Evolutionary conservation across 2,888 invertebrate genomes (phyloP).

Genomic region (Pteria penguin): DNA sequence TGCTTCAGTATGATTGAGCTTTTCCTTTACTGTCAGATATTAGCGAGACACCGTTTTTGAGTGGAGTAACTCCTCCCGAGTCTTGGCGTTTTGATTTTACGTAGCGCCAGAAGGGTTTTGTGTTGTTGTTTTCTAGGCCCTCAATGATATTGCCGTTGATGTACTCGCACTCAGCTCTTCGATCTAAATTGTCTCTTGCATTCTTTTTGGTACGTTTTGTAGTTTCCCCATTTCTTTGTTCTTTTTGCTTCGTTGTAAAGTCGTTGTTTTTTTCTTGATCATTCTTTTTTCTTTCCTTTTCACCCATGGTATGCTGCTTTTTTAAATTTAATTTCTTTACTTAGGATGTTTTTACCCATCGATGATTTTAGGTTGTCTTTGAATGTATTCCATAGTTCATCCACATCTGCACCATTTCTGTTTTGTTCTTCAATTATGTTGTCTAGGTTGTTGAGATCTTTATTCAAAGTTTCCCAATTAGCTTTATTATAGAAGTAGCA

Average conservation of each 20-base stretch:
- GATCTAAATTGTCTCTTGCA: slow-evolving; percentile 22
- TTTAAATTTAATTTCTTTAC: slow-evolving; percentile 26
- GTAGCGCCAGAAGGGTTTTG: slow-evolving; percentile 42
- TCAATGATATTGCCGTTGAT: slow-evolving; percentile 36
- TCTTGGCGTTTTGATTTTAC: slow-evolving; percentile 31
- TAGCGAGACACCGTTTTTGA: slow-evolving; percentile 24
- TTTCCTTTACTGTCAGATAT: slow-evolving; percentile 42
- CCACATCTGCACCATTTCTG: background rate
- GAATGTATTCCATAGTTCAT: slow-evolving; percentile 34
- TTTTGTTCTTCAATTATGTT: background rate
- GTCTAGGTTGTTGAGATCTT: background rate
- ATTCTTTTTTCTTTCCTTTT: slow-evolving; percentile 8
- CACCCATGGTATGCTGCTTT: slow-evolving; percentile 17
- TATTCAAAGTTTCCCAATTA: slow-evolving; percentile 27
- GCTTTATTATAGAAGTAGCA: too few relatives aligned
- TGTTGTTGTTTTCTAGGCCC: slow-evolving; percentile 43
- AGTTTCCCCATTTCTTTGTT: slow-evolving; percentile 32
- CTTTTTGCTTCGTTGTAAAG: slow-evolving; percentile 40
- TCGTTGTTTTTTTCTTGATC: background rate
- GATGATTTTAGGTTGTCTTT: slow-evolving; percentile 13
- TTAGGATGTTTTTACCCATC: slow-evolving; percentile 32
- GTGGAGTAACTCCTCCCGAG: slow-evolving; percentile 26
- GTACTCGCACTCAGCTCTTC: slow-evolving; percentile 36
- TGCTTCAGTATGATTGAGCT: slow-evolving; percentile 37
- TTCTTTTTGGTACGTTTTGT: slow-evolving; percentile 31